Evolutionary conservation across 2,888 invertebrate genomes (phyloP).

Genomic region (Argyresthia albistria): DNA sequence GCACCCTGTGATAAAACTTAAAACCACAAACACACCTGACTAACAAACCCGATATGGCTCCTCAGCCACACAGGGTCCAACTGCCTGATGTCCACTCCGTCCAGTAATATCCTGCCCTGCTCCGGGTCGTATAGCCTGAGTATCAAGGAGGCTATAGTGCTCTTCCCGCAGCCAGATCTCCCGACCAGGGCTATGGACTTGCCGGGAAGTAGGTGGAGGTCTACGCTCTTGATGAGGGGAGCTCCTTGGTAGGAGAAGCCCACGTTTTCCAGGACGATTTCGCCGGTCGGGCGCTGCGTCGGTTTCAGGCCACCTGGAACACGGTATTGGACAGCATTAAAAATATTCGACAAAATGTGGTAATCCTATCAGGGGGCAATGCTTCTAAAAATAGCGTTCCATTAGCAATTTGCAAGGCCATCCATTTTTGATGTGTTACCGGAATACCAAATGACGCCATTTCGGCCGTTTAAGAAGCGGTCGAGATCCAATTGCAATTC

Average conservation of each 20-base stretch:
- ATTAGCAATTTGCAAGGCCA: too few species aligned
- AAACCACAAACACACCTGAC: constrained; percentile 73
- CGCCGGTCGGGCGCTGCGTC: constrained; percentile 70
- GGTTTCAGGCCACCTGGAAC: constrained; percentile 76
- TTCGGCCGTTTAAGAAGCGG: too few species aligned
- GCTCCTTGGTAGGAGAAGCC: constrained; percentile 79
- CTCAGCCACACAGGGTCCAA: constrained; percentile 90
- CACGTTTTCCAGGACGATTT: constrained; percentile 82
- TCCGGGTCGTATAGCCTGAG: constrained; percentile 90
- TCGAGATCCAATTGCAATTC: too few species aligned
- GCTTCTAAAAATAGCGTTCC: too few species aligned
- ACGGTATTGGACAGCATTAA: constrained; percentile 12
- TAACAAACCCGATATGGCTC: constrained; percentile 89
- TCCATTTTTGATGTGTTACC: too few species aligned
- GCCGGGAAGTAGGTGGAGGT: constrained; percentile 77
- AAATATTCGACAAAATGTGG: too few species aligned
- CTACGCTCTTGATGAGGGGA: constrained; percentile 74
- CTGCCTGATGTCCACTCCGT: constrained; percentile 81
- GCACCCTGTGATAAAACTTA: too few species aligned
- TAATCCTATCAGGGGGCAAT: too few species aligned
- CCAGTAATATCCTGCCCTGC: constrained; percentile 79
- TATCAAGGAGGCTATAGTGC: constrained; percentile 88
- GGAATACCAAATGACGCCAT: too few species aligned
- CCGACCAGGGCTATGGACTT: constrained; percentile 88
- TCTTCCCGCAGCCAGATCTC: constrained; percentile 95